Conservation (phyloP, 2,113 vertebrate species). For the Bujurquina vittata region DNA sequence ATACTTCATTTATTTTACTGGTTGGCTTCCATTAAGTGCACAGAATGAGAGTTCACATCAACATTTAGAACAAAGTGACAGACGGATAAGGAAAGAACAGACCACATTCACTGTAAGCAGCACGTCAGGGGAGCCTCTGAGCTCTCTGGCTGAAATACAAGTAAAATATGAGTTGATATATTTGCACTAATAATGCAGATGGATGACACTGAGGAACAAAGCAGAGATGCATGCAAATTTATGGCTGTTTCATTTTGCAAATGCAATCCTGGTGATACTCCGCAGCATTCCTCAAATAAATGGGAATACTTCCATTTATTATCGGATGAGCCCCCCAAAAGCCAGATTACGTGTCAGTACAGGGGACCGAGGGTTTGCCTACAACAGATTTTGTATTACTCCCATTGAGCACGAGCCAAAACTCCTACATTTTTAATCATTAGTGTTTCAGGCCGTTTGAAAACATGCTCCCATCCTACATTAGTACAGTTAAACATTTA, state of each 20-base stretch:
- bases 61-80: conserved; percentile 29
- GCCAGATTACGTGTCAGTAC: not conserved
- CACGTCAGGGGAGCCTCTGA: not conserved
- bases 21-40: conserved; percentile 39
- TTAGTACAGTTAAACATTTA: conserved; percentile 16
- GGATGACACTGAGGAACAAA: rapidly evolving
- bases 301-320: not conserved
- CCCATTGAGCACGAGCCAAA: not conserved
- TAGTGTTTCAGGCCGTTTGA: conserved; percentile 2
- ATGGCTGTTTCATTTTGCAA: not conserved
- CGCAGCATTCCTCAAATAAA: not conserved
- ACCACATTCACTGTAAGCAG: conserved; percentile 27
- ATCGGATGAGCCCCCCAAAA: no score
- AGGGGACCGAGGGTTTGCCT: not conserved
- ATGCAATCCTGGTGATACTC: not conserved
- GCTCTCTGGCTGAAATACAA: not conserved
- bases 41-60: conserved; percentile 38
- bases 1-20: conserved; percentile 43
- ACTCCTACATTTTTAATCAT: not conserved
- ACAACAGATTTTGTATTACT: not conserved
- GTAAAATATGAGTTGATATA: not conserved
- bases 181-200: not conserved
- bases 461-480: not conserved
- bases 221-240: not conserved
- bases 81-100: conserved; percentile 14